Evolutionary conservation across 2,113 vertebrate species (phyloP), one percentile per base, ranked within the genome.

Genomic region (Gulo gulo): DNA sequence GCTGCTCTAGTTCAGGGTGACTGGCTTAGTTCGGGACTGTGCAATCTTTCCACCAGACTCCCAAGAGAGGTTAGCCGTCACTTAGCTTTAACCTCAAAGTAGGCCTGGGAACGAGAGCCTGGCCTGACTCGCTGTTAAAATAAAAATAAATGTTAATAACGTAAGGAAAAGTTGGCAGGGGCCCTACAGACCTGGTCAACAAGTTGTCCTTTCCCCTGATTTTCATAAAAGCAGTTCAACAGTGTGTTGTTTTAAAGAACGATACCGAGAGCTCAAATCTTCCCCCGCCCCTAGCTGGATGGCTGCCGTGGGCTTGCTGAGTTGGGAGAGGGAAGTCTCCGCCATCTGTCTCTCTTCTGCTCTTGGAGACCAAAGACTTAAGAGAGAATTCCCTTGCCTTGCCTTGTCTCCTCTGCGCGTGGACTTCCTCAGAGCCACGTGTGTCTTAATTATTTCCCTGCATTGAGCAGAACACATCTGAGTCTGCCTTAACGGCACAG

Each of bases 141-240:
- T 80, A 89, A 95, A 96, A 95, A 94, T 76, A 93, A 92, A 69
- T 47, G 78, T 82, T 81, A 85, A 94, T 88, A 74, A 74, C 55
- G n/a, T 34, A 83, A 94, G 21, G 31, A 36, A 45, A 67, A 83
- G 12, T 67, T 83, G 79, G 95, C 78, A 6, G n/a, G 55, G 34
- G 55, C 76, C 87, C 59, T 24, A 24, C 39, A 93, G 89, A 87
- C 52, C 61, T 26, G 55, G 63, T 82, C 94, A 93, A 63, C 82
- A 74, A 73, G 63, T 91, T 52, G 71, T 29, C 88, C 69, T 91
- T 71, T 57, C 42, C 21, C 81, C 76, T 42, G 57, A 79, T 84
- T 52, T 73, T 87, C 81, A 50, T 24, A 57, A 89, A 61, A n/a
- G 39, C 71, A 15, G 9, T 42, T 63, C 57, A 78, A 73, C 26